Evolutionary conservation across 2,888 invertebrate genomes (phyloP).

Genomic region (Adineta ricciae): DNA sequence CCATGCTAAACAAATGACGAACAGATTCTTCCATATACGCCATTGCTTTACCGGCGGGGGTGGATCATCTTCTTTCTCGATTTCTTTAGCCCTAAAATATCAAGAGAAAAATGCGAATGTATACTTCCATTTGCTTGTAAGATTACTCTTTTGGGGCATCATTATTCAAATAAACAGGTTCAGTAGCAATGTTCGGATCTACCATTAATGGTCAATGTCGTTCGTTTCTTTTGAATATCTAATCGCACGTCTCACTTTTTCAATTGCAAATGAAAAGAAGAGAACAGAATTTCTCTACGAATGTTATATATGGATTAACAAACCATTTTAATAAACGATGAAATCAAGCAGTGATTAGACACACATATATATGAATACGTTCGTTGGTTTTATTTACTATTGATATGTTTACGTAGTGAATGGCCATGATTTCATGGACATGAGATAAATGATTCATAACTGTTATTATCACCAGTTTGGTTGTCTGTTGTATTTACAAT

Average conservation of each 20-base stretch:
- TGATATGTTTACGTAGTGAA: too few relatives aligned
- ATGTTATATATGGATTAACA: too few relatives aligned
- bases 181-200: background rate
- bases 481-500: too few relatives aligned
- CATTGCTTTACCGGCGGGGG: background rate
- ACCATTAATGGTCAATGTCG: background rate
- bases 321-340: too few relatives aligned
- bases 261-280: too few relatives aligned
- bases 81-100: background rate
- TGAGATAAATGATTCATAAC: too few relatives aligned
- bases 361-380: too few relatives aligned
- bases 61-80: background rate
- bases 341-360: too few relatives aligned
- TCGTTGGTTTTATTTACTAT: background rate
- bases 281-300: too few relatives aligned
- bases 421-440: too few relatives aligned
- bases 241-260: too few relatives aligned
- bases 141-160: background rate
- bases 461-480: too few relatives aligned
- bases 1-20: slow-evolving; percentile 25
- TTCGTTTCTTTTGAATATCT: background rate
- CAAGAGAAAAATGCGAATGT: background rate
- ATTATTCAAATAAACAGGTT: background rate
- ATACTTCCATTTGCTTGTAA: background rate
- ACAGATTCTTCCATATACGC: slow-evolving; percentile 22